Conservation (phyloP, 1,140 invertebrate genomes). For the Lepeophtheirus salmonis region DNA sequence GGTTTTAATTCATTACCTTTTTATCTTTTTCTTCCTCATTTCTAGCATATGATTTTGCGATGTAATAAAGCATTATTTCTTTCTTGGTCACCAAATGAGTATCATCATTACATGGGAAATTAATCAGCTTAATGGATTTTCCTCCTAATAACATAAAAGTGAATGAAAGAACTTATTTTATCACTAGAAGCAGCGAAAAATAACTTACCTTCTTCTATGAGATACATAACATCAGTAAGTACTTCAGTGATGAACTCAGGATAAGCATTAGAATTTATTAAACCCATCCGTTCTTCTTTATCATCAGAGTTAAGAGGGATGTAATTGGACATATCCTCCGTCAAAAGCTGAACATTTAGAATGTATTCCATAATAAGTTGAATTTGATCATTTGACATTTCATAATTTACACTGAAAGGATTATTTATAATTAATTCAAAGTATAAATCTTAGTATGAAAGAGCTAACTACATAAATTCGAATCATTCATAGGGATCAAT, state of each 20-base stretch:
- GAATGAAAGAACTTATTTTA: not conserved
- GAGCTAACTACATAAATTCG: no score
- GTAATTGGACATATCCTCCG: not conserved
- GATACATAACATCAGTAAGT: constrained; percentile 7
- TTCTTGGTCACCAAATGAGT: not conserved
- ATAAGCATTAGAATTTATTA: not conserved
- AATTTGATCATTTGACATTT: constrained; percentile 6
- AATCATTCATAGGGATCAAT: no score
- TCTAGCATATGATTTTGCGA: not conserved
- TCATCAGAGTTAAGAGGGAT: not conserved
- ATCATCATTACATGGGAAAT: not conserved
- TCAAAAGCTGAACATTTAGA: not conserved
- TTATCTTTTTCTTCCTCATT: not conserved
- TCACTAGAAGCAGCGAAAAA: not conserved
- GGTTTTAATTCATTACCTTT: not conserved
- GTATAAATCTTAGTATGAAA: no score
- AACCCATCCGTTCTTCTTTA: not conserved
- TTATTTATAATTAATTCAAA: no score
- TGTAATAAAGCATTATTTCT: constrained; percentile 3
- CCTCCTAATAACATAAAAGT: not conserved
- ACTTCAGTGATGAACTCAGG: constrained; percentile 1
- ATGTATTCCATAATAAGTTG: not conserved
- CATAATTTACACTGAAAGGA: constrained; percentile 6
- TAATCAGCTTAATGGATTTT: not conserved
- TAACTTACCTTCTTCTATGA: not conserved